Base-by-base conservation (phyloP, 2,888 invertebrate species). In the Cheilosia variabilis region DNA sequence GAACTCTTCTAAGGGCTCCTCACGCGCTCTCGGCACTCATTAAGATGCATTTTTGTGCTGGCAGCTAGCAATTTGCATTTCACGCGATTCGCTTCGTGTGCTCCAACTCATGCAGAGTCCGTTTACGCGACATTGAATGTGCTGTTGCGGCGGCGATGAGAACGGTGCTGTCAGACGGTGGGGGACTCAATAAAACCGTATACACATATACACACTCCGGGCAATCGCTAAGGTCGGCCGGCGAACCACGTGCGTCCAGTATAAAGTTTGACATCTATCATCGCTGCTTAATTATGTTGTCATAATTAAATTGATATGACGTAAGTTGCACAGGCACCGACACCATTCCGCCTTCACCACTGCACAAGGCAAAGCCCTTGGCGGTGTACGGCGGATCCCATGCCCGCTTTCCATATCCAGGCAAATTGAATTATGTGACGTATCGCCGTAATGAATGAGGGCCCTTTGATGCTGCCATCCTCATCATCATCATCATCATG, bases 231-330 rank as follows among this genome's bases (percentile, higher is more conserved):
- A 53, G 69, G 62, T 55, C 78, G 62, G 53, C 15, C 77, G 57
- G 19, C 53, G 34, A 55, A 45, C 71, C 27, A 43, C 53, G 50
- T 45, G 37, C 37, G 82, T 82, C 82, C 82, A 66, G 82, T 72
- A 66, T 47, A 63, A 73, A 79, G 50, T 79, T 79, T 78, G 72
- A 68, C 73, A 79, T 79, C 73, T 78, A 79, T 83, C 83, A 79
- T 62, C 73, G 73, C 73, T 79, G 68, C 72, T 79, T 83, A 79
- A 83, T 83, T 83, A 83, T 83, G 83, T 79, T 83, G 83, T 83
- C 79, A 83, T 69, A 73, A 79, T 83, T 63, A 73, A 83, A 73
- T 83, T 79, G 73, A 79, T 73, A 19, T 83, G 83, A 83, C 79
- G 45, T 57, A 78, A 68, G 47, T 68, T 58, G 15, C 45, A 43